Base-by-base conservation (phyloP, 2,797 vertebrate genomes). In the Gymnothorax javanicus region DNA sequence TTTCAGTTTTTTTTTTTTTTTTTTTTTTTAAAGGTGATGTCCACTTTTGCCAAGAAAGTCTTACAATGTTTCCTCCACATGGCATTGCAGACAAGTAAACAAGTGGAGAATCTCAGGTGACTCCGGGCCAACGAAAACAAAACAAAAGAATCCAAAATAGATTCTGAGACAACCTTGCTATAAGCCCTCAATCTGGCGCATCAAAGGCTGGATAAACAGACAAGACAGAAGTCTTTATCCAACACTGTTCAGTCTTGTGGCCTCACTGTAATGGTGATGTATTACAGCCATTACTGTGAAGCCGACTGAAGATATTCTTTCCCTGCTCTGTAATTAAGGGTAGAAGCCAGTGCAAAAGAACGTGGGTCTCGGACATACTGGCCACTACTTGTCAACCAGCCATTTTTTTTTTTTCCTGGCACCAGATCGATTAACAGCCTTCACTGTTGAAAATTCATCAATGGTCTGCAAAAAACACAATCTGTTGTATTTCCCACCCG, bases 201-300 rank as follows among this genome's bases (percentile, higher is more conserved):
- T 67, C 59, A 64, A 62, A 50, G 9, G 17, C 83, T 64, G 58
- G 3, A 43, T 62, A 52, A 82, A 57, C 4, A 20, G 50, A 82
- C 33, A 27, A 84, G 20, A 50, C 12, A 64, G 58, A 13, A 6
- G 13, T 11, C 83, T 84, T 64, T 64, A 84, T 84, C 83, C 50
- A 50, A 7, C 25, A 43, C 20, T n/a, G 17, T 15, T 20, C 62
- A 43, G 4, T 58, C 8, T 33, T 11, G 59, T 43, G 15, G 58
- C 12, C 17, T n/a, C 43, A 50, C 27, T 64, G 83, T 84, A 84
- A 84, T 84, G 59, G 58, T 84, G 83, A 84, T 60, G 52, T 84
- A 84, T 84, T 84, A 25, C 33, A 64, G 83, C 83, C 23, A 84
- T 84, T 84, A 64, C 58, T 50, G 57, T 7, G 33, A 20, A 84